Evolutionary conservation across 2,888 invertebrate genomes (phyloP), one percentile per base, ranked within the genome.

Genomic region (Zootermopsis nevadensis): DNA sequence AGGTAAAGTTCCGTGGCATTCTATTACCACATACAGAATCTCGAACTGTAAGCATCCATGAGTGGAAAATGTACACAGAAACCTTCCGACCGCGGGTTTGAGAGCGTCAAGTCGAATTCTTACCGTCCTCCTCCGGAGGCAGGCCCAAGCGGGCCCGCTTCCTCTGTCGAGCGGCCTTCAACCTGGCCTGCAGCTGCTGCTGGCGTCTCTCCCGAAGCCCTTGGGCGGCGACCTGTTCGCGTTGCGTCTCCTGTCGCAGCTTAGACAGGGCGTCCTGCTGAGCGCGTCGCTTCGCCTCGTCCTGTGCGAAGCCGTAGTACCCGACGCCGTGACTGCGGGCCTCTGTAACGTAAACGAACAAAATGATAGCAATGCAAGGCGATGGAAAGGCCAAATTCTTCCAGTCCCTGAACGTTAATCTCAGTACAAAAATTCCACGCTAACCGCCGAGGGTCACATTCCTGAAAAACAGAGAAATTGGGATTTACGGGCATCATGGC

Each of bases 271-370:
- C 94, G 80, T 94, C 93, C 91, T 97, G 96, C 89, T 99, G 97
- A 86, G 94, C 93, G 1, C 91, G 90, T 86, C 98, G 93, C 87
- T 94, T 93, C 2, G 92, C 91, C 86, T 97, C 97, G 87, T 98
- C 96, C 74, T 95, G 95, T 24, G 98, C 96, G 89, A 99, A 98
- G 33, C 94, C 93, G 89, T 95, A 98, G 90, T 97, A 99, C 8
- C 96, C 97, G 30, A 97, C 97, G 87, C 98, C 99, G 88, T 98
- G 98, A 22, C 94, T 93, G 85, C 98, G 92, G 0, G 98, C 96
- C 93, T 99, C 98, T 94, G 89, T 33, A 89, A 88, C 86, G 84
- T 48, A 3, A 48, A 48, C 19, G 19, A 12, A 48, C 19, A 8
- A n/a, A 48, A 19, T 19, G 19, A 48, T n/a, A 48, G 48, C 48